Conservation (phyloP, 2,888 invertebrate species). For the Monoplex corrugatus region DNA sequence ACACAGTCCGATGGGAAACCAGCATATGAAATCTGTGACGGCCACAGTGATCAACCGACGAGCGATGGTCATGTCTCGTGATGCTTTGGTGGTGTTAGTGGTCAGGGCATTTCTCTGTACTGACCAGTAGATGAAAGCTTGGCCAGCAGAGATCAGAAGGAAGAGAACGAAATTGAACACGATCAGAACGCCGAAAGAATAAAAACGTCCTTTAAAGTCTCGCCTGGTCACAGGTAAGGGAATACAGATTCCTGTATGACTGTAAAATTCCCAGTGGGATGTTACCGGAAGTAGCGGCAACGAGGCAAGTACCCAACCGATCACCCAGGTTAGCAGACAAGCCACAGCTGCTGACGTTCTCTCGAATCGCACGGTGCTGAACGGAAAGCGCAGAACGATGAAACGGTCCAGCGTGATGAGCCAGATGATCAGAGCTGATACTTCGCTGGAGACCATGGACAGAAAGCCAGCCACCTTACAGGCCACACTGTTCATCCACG, state of each 20-base stretch:
- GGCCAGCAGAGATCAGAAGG: neutral
- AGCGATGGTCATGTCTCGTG: slow-evolving; percentile 3
- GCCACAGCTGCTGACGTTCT: neutral
- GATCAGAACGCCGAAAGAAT: neutral
- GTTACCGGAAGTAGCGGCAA: neutral
- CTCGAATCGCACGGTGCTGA: neutral
- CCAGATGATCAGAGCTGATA: slow-evolving; percentile 29
- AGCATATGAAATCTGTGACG: slow-evolving; percentile 14
- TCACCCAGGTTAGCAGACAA: neutral
- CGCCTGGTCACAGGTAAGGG: neutral
- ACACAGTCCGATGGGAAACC: slow-evolving; percentile 19
- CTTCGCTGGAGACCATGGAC: slow-evolving; percentile 5
- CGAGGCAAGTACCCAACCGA: neutral
- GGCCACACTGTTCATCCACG: neutral
- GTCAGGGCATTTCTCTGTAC: neutral
- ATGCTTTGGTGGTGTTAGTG: neutral
- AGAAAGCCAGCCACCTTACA: slow-evolving; percentile 14
- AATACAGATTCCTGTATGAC: slow-evolving; percentile 19
- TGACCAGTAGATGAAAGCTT: slow-evolving; percentile 11
- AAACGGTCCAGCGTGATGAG: slow-evolving; percentile 25
- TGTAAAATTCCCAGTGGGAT: slow-evolving; percentile 10
- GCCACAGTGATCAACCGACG: neutral
- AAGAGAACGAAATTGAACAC: neutral
- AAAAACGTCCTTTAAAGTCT: neutral
- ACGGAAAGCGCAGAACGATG: slow-evolving; percentile 5